phyloP scores from a whole-genome alignment of 2,888 invertebrate genomes.

The Epiblema foenella region DNA sequence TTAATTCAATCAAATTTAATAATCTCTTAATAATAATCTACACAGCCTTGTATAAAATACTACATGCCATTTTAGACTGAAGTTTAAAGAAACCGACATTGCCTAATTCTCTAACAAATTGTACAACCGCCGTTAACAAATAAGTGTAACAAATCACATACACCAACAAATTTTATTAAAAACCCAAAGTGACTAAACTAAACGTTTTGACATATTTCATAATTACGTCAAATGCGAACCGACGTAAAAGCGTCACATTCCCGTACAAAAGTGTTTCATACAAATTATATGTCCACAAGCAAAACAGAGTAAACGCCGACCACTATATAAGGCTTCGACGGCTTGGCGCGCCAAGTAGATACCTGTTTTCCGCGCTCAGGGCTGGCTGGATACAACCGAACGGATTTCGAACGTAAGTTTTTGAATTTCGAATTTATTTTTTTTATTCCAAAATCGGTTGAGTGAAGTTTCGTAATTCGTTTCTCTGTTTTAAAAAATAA shows the following conservation, averaged over 20 bases:
- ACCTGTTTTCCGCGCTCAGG: slow-evolving; percentile 52
- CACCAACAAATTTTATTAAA: background rate
- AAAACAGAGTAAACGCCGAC: slow-evolving; percentile 21
- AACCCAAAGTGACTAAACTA: background rate
- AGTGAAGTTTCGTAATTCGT: background rate
- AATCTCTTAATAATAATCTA: no score
- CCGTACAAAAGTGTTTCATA: slow-evolving; percentile 14
- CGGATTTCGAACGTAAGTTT: slow-evolving; percentile 40
- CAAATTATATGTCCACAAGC: slow-evolving; percentile 14
- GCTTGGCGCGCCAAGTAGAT: slow-evolving; percentile 48
- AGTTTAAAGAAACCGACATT: no score
- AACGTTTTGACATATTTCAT: slow-evolving; percentile 5
- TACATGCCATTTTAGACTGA: no score
- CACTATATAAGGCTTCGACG: slow-evolving; percentile 51
- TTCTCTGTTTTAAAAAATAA: background rate
- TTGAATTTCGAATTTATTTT: slow-evolving; percentile 20
- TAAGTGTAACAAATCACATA: background rate
- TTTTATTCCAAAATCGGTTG: background rate
- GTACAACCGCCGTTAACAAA: background rate
- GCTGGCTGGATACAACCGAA: slow-evolving; percentile 47
- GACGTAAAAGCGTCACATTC: slow-evolving; percentile 11
- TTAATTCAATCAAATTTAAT: no score
- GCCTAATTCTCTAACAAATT: no score
- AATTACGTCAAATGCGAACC: slow-evolving; percentile 3
- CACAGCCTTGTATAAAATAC: no score